A percentile compares a stretch with the other conserved stretches of the same genome.
These are phyloP conservation scores for Torymus auratus DNA, from an alignment of 2,888 invertebrate species.

Conservation along the genomic window DNA sequence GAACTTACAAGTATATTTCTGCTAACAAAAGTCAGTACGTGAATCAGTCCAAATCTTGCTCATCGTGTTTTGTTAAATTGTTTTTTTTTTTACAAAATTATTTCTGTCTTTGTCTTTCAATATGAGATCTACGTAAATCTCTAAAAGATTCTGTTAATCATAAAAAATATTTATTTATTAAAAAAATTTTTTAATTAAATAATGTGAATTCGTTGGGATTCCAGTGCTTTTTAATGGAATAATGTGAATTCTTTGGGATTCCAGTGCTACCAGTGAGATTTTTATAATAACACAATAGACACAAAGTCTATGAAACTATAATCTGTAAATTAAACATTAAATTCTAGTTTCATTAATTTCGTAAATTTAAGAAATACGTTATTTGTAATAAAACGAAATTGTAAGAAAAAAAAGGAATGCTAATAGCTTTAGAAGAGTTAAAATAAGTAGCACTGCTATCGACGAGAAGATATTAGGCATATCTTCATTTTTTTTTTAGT, in stretches of 20 bases:
- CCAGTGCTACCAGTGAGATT: slow-evolving; percentile 18
- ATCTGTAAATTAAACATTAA: not conserved
- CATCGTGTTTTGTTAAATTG: no score
- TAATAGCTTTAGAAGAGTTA: no score
- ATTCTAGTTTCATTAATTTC: not conserved
- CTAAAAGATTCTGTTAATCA: slow-evolving; percentile 44
- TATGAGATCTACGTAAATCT: slow-evolving; percentile 39
- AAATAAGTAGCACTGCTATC: slow-evolving; percentile 25
- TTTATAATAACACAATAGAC: not conserved
- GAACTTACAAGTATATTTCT: no score
- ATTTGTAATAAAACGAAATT: not conserved
- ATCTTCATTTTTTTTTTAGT: slow-evolving; percentile 25
- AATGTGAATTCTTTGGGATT: slow-evolving; percentile 20
- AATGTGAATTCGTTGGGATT: slow-evolving; percentile 19
- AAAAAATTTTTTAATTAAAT: slow-evolving; percentile 25
- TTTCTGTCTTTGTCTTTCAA: slow-evolving; percentile 4
- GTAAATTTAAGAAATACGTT: no score
- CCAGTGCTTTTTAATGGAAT: slow-evolving; percentile 27
- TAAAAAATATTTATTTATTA: slow-evolving; percentile 50
- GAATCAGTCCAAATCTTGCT: no score
- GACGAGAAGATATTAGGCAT: not conserved
- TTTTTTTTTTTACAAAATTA: no score
- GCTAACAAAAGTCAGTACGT: no score
- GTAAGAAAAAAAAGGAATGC: no score
- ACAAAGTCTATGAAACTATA: not conserved